Percentiles rank a stretch among this genome's conserved stretches.
Evolutionary conservation across 2,888 invertebrate genomes (phyloP).

Genomic region (Chloromyia formosa): DNA sequence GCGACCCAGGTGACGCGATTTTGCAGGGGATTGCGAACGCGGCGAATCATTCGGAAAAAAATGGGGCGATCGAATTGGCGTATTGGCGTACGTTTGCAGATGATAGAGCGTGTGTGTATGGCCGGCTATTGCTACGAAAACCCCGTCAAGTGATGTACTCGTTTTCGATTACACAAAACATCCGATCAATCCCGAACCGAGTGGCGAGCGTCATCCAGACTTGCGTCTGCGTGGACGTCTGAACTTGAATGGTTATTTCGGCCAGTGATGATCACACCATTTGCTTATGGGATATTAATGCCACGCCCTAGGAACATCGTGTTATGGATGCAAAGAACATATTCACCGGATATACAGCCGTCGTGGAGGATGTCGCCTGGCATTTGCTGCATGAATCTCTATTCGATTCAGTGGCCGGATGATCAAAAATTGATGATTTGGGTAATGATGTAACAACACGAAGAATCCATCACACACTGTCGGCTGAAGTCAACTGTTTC

Average conservation of each 20-base stretch:
- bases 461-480: conserved; percentile 98
- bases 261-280: conserved; percentile 99
- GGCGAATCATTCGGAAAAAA: too few relatives aligned
- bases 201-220: conserved; percentile 98
- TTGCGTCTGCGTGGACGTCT: conserved; percentile 81
- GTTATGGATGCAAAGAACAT: conserved; percentile 98
- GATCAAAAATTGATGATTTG: conserved; percentile 99
- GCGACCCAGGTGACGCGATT: too few relatives aligned
- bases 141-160: conserved; percentile 97
- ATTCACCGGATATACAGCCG: conserved; percentile 98
- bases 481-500: conserved; percentile 99
- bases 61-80: too few relatives aligned
- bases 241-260: conserved; percentile 94
- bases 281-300: conserved; percentile 99
- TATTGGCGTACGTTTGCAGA: conserved; percentile 99
- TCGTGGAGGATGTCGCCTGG: conserved; percentile 99
- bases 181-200: conserved; percentile 97
- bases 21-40: too few relatives aligned
- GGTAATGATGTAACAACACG: conserved; percentile 97
- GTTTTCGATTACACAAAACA: conserved; percentile 99
- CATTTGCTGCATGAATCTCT: conserved; percentile 96
- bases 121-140: conserved; percentile 99
- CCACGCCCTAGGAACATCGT: conserved; percentile 92
- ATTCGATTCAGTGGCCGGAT: conserved; percentile 97
- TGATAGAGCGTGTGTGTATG: conserved; percentile 98